These are phyloP conservation scores for Paedocypris sp. DNA, from an alignment of 2,113 vertebrate genomes.

Conservation along the genomic window DNA sequence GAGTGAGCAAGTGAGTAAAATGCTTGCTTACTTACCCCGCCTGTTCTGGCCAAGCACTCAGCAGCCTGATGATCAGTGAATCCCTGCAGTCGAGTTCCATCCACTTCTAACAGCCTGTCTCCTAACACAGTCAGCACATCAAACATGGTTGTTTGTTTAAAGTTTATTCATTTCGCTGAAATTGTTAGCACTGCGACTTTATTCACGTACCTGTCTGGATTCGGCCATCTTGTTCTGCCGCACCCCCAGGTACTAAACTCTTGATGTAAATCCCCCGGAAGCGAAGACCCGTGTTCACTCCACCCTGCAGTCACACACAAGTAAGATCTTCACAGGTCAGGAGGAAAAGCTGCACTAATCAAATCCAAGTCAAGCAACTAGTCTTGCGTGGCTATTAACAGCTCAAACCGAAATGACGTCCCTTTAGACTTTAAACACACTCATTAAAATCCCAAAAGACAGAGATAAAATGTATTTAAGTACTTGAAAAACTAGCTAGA, in stretches of 20 bases:
- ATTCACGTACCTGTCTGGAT: constrained; percentile 64
- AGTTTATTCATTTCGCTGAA: too few species aligned
- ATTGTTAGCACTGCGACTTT: too few species aligned
- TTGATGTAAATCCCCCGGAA: constrained; percentile 75
- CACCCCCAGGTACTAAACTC: constrained; percentile 66
- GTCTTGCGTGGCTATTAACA: too few species aligned
- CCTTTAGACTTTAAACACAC: too few species aligned
- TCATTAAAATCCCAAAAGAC: too few species aligned
- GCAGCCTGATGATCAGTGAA: constrained; percentile 77
- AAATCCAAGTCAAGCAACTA: too few species aligned
- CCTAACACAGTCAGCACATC: too few species aligned
- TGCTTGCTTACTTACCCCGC: constrained; percentile 65
- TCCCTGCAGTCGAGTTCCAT: constrained; percentile 61
- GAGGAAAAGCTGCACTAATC: background rate
- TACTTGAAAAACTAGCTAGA: too few species aligned
- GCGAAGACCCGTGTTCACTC: constrained; percentile 60
- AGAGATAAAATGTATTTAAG: too few species aligned
- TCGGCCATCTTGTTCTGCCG: constrained; percentile 70
- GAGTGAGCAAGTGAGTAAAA: background rate
- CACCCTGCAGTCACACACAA: too few species aligned
- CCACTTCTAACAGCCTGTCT: constrained; percentile 71
- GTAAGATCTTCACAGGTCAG: background rate
- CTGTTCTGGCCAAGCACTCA: constrained; percentile 66
- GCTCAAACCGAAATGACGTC: too few species aligned
- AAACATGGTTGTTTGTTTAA: too few species aligned